phyloP scores from a whole-genome alignment of 1,140 invertebrate genomes.

The Cyrtorhinus lividipennis region DNA sequence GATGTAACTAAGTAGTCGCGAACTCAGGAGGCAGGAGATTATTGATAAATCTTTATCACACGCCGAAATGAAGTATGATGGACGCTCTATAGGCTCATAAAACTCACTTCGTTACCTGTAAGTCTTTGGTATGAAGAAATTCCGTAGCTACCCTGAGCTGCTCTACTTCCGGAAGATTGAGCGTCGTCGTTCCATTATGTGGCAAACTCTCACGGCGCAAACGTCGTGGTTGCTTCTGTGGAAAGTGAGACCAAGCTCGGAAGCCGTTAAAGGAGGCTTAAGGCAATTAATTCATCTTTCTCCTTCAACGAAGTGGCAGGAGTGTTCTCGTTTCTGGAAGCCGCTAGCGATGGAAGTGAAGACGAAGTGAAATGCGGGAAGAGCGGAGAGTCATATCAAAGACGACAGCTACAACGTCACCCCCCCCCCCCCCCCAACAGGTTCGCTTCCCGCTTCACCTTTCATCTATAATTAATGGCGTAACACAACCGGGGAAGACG shows the following conservation, averaged over 20 bases:
- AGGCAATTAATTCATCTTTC: background rate
- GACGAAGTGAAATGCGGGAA: background rate
- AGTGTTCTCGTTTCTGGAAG: background rate
- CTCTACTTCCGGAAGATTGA: too few relatives aligned
- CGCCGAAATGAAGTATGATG: too few relatives aligned
- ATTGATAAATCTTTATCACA: too few relatives aligned
- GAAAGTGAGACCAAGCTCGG: background rate
- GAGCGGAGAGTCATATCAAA: background rate
- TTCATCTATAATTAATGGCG: background rate
- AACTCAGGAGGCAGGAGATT: too few relatives aligned
- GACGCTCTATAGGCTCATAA: too few relatives aligned
- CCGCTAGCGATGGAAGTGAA: background rate
- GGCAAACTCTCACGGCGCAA: too few relatives aligned
- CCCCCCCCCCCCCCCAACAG: background rate
- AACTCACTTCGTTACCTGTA: too few relatives aligned
- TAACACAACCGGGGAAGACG: background rate
- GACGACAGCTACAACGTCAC: background rate
- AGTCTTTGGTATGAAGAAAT: too few relatives aligned
- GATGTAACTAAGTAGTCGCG: too few relatives aligned
- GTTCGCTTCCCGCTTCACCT: background rate
- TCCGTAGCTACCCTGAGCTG: too few relatives aligned
- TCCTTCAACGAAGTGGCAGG: background rate
- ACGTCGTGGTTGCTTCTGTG: too few relatives aligned
- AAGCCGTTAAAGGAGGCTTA: background rate
- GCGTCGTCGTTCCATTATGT: too few relatives aligned